Percentiles rank a stretch among this genome's conserved stretches.
Evolutionary conservation across 2,113 vertebrate genomes (phyloP).

Genomic region (Syngnathus scovelli): DNA sequence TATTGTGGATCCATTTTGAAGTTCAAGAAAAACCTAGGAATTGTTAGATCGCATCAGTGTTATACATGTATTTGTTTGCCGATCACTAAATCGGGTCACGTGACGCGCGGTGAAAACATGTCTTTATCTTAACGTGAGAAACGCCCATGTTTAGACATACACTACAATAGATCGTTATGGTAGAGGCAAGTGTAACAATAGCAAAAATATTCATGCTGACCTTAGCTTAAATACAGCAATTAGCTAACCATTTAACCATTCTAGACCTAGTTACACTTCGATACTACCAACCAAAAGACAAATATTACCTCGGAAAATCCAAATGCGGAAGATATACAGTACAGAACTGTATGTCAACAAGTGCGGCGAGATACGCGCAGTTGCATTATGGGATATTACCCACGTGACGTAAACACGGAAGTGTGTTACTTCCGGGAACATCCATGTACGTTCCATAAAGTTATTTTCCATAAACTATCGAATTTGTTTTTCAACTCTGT

Average conservation of each 20-base stretch:
- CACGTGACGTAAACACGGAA: conserved; percentile 1
- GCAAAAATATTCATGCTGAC: neutral
- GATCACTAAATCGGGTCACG: neutral
- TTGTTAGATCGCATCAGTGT: neutral
- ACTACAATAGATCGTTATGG: neutral
- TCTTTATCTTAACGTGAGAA: neutral
- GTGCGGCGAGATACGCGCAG: neutral
- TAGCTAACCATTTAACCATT: neutral
- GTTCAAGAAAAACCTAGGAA: neutral
- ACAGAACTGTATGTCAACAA: neutral
- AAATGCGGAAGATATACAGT: neutral
- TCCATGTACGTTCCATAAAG: no score
- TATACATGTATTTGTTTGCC: neutral
- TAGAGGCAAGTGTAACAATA: neutral
- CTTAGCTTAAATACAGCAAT: neutral
- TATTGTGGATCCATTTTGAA: conserved; percentile 5
- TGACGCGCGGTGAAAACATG: neutral
- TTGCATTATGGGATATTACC: neutral
- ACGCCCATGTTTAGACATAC: neutral
- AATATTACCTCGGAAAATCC: neutral
- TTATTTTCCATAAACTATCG: no score
- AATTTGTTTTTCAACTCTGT: no score
- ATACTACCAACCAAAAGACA: neutral
- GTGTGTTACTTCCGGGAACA: neutral
- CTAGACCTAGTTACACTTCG: neutral